phyloP scores from a whole-genome alignment of 2,888 invertebrate species.

The Agriopis aurantiaria region DNA sequence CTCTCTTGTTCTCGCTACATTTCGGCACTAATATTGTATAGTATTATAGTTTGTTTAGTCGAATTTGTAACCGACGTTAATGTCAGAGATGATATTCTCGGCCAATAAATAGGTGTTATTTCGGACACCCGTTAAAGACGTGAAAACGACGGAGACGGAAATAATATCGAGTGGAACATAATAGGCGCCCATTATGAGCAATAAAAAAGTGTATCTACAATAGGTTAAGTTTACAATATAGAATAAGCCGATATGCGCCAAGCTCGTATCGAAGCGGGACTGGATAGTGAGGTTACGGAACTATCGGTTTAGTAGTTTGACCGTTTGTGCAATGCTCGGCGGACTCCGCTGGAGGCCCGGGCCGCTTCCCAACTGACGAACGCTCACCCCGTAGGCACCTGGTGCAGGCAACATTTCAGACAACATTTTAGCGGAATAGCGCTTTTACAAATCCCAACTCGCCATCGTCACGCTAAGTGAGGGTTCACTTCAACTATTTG shows the following conservation, averaged over 20 bases:
- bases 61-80: neutral
- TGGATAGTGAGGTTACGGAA: constrained; percentile 43
- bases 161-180: neutral
- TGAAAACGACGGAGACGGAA: neutral
- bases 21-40: constrained; percentile 9
- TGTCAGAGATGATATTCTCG: neutral
- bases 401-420: neutral
- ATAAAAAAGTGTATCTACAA: constrained; percentile 12
- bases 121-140: neutral
- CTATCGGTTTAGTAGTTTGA: constrained; percentile 20
- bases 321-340: neutral
- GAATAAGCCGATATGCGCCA: constrained; percentile 22
- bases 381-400: neutral
- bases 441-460: neutral
- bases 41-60: neutral
- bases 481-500: neutral
- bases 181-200: constrained; percentile 3
- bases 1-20: constrained; percentile 5
- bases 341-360: neutral
- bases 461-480: neutral
- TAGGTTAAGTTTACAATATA: constrained; percentile 23
- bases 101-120: neutral
- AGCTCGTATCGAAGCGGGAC: constrained; percentile 35
- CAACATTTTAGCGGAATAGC: neutral
- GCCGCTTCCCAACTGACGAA: neutral